These are phyloP conservation scores for Muraenolepis orangiensis DNA, from an alignment of 2,797 vertebrate genomes.

Conservation along the genomic window DNA sequence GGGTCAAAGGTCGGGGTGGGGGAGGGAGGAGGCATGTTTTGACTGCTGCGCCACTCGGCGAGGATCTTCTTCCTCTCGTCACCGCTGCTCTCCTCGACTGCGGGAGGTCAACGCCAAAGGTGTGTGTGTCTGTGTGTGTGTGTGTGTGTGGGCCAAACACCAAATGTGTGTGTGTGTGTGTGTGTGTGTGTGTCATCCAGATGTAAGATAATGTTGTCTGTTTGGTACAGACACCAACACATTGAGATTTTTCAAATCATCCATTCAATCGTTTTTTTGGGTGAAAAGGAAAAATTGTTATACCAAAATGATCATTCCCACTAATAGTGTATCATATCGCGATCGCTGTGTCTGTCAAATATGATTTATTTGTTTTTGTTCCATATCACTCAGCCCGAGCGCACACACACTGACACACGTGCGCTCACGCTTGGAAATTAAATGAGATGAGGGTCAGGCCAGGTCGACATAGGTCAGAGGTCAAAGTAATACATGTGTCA, in stretches of 20 bases:
- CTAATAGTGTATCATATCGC: too few species aligned
- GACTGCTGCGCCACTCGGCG: slow-evolving; percentile 58
- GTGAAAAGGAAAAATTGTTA: too few species aligned
- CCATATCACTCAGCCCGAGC: too few species aligned
- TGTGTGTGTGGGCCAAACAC: too few species aligned
- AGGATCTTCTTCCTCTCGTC: slow-evolving; percentile 52
- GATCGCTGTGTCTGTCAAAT: too few species aligned
- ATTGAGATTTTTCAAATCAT: too few species aligned
- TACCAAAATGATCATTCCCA: too few species aligned
- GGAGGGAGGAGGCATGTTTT: slow-evolving; percentile 66
- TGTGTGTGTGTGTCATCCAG: not conserved
- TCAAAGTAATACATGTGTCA: slow-evolving; percentile 12
- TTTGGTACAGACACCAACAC: not conserved
- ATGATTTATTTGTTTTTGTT: too few species aligned
- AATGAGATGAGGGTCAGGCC: slow-evolving; percentile 17
- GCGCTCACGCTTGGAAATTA: not conserved
- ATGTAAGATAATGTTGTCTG: too few species aligned
- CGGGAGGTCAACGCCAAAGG: slow-evolving; percentile 45
- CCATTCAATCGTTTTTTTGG: too few species aligned
- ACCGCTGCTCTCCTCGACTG: slow-evolving; percentile 30
- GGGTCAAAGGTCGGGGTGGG: slow-evolving; percentile 49
- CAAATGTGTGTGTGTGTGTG: too few species aligned
- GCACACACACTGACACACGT: slow-evolving; percentile 16
- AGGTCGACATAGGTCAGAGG: not conserved
- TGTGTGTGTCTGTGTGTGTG: slow-evolving; percentile 9